phyloP scores from a whole-genome alignment of 2,797 vertebrate genomes.

The Paedocypris micromegethes region DNA sequence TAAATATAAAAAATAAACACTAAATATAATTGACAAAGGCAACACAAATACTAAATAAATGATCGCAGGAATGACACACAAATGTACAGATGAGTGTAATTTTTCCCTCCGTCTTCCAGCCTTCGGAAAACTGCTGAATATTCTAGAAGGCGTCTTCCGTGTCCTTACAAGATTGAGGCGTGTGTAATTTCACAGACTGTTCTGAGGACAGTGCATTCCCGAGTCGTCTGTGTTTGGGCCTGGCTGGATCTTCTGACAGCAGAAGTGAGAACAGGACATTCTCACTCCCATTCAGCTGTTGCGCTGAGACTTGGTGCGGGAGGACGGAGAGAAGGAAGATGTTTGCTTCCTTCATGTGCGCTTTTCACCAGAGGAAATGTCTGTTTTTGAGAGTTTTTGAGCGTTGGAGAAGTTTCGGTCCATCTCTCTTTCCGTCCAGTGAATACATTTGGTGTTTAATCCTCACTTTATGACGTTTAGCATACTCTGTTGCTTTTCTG shows the following conservation, averaged over 20 bases:
- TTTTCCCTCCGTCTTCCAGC: slow-evolving; percentile 9
- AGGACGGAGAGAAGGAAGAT: slow-evolving; percentile 5
- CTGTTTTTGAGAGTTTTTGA: too few relatives aligned
- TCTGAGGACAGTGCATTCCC: slow-evolving; percentile 27
- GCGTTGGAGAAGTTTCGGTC: too few relatives aligned
- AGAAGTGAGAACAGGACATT: slow-evolving; percentile 29
- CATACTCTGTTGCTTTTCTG: too few relatives aligned
- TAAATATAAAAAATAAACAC: too few relatives aligned
- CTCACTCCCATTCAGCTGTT: slow-evolving; percentile 24
- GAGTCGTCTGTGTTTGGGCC: slow-evolving; percentile 19
- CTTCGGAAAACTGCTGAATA: slow-evolving; percentile 31
- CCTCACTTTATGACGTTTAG: too few relatives aligned
- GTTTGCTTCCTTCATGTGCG: slow-evolving; percentile 5
- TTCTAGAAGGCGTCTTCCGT: slow-evolving; percentile 21
- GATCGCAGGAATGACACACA: not conserved
- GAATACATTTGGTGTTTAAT: too few relatives aligned
- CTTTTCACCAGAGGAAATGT: too few relatives aligned
- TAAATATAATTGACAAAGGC: too few relatives aligned
- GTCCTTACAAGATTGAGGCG: slow-evolving; percentile 32
- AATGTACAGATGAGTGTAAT: slow-evolving; percentile 19
- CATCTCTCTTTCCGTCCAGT: too few relatives aligned
- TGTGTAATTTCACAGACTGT: slow-evolving; percentile 36
- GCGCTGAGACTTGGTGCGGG: slow-evolving; percentile 20
- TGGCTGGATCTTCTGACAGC: slow-evolving; percentile 23
- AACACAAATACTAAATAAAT: not conserved